Conservation (phyloP, 64 coral and sea anemone species). For the Dendronephthya gigantea region DNA sequence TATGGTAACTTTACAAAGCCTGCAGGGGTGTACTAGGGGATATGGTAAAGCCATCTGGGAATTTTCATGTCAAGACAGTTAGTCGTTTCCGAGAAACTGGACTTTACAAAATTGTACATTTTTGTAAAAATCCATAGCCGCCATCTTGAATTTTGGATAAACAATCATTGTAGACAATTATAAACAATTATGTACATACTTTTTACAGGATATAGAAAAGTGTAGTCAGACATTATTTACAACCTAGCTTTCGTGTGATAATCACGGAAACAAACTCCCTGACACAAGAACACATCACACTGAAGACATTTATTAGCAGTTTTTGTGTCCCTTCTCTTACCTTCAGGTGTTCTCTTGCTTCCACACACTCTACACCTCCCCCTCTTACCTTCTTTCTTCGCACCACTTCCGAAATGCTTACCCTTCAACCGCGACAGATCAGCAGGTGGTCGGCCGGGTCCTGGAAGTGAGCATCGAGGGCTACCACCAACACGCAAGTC, state of each 20-base stretch:
- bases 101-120: not conserved
- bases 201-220: too few species aligned
- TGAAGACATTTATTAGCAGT: constrained; percentile 7
- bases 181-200: too few species aligned
- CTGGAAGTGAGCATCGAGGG: not conserved
- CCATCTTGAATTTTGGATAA: not conserved
- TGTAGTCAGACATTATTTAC: too few species aligned
- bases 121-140: not conserved
- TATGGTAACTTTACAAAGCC: not conserved
- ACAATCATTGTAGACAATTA: not conserved
- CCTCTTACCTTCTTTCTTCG: not conserved
- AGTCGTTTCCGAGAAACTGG: not conserved
- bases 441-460: constrained; percentile 1
- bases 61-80: not conserved
- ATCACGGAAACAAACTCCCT: too few species aligned
- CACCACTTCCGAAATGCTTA: constrained; percentile 11
- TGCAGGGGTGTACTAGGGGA: not conserved
- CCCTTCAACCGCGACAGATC: constrained; percentile 7
- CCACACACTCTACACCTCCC: constrained; percentile 29
- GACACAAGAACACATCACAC: constrained; percentile 9
- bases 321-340: constrained; percentile 17
- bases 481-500: not conserved
- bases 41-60: not conserved
- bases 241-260: too few species aligned
- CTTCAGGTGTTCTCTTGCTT: not conserved